Evolutionary conservation across 2,888 invertebrate species (phyloP).

Genomic region (Chaetoderma sp.): DNA sequence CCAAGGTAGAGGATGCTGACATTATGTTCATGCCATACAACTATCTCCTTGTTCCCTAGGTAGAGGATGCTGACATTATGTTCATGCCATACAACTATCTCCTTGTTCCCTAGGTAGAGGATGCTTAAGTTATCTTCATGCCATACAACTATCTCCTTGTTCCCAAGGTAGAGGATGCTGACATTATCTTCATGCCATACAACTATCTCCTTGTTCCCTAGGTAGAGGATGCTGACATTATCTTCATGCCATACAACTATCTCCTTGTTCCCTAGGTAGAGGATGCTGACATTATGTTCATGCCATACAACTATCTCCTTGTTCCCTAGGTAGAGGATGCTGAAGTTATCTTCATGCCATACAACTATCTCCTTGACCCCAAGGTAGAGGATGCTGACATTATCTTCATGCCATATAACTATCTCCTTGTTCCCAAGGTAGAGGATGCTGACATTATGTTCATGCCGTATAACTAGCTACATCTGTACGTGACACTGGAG

Average conservation of each 20-base stretch:
- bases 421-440: constrained; percentile 88
- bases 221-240: constrained; percentile 88
- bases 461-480: too few relatives aligned
- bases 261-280: constrained; percentile 88
- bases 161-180: constrained; percentile 86
- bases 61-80: too few relatives aligned
- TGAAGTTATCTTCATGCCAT: constrained; percentile 95
- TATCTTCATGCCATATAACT: constrained; percentile 98
- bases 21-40: constrained; percentile 99
- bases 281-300: constrained; percentile 94
- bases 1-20: constrained; percentile 83
- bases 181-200: constrained; percentile 97
- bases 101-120: too few relatives aligned
- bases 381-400: constrained; percentile 87
- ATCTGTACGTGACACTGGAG: too few relatives aligned
- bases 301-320: constrained; percentile 97
- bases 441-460: too few relatives aligned
- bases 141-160: constrained; percentile 98
- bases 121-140: constrained; percentile 95
- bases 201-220: constrained; percentile 96
- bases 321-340: constrained; percentile 90
- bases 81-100: too few relatives aligned
- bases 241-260: constrained; percentile 99
- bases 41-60: constrained; percentile 91
- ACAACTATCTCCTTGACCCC: constrained; percentile 94